phyloP scores from a whole-genome alignment of 2,113 vertebrate genomes.

The Merops nubicus region DNA sequence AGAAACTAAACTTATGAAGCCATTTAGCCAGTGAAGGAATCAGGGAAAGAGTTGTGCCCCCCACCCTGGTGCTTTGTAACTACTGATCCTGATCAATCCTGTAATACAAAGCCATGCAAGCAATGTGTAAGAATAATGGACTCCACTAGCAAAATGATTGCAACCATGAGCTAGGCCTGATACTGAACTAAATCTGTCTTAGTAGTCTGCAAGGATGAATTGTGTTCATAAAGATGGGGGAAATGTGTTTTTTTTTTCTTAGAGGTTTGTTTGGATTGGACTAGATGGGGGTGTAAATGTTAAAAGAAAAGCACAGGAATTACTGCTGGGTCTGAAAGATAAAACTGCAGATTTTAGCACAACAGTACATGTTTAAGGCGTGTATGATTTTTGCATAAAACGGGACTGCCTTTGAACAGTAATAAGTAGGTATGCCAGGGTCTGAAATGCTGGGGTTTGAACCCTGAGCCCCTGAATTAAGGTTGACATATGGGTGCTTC shows the following conservation, averaged over 20 bases:
- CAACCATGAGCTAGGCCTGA: accelerated
- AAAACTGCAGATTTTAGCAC: background rate
- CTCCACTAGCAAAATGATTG: background rate
- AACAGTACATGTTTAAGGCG: background rate
- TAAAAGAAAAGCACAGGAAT: background rate
- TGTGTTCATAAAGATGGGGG: background rate
- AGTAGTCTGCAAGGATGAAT: background rate
- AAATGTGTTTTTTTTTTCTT: background rate
- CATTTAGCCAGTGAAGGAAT: background rate
- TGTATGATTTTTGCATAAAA: background rate
- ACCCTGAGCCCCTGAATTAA: no score
- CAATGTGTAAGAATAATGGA: background rate
- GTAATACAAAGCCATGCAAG: background rate
- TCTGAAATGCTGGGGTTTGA: no score
- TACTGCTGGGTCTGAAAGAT: background rate
- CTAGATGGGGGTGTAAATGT: background rate
- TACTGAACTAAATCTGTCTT: background rate
- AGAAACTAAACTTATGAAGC: background rate
- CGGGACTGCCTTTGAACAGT: background rate
- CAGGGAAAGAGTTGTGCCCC: background rate
- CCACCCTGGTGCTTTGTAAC: background rate
- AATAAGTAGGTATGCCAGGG: background rate
- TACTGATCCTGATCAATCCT: no score
- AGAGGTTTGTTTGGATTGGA: background rate
- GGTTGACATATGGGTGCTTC: no score